Conservation (phyloP, 2,888 invertebrate species). For the Patella ulyssiponensis region DNA sequence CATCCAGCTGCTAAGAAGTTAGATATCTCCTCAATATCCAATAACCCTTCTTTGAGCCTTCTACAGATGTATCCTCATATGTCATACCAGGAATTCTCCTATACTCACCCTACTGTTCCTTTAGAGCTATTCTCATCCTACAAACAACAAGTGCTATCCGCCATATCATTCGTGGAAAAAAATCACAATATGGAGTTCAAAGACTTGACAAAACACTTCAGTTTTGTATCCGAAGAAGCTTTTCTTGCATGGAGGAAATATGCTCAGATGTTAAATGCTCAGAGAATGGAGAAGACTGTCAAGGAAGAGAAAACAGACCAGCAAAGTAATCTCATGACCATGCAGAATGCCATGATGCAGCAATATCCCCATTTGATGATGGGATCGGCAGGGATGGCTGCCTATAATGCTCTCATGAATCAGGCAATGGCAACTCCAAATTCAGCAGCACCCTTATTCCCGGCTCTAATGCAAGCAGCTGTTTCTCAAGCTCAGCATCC, state of each 20-base stretch:
- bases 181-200: background rate
- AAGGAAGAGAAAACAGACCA: background rate
- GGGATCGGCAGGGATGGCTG: background rate
- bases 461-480: slow-evolving; percentile 9
- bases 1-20: background rate
- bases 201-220: background rate
- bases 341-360: slow-evolving; percentile 5
- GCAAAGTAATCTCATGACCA: background rate
- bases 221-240: slow-evolving; percentile 1
- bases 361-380: background rate
- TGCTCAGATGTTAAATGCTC: slow-evolving; percentile 12
- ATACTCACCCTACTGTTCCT: background rate
- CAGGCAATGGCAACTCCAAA: background rate
- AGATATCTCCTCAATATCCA: background rate
- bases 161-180: slow-evolving; percentile 1
- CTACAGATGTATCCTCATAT: slow-evolving; percentile 7
- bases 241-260: slow-evolving; percentile 3
- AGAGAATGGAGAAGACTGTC: background rate
- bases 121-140: background rate
- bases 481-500: background rate
- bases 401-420: background rate
- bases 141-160: slow-evolving; percentile 6
- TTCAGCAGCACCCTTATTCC: background rate
- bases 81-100: slow-evolving; percentile 3
- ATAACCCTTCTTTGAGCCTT: background rate